Percentiles rank a stretch among this genome's conserved stretches.
Conservation (phyloP, 2,113 vertebrate genomes). For the Rhabdornis inornatus region DNA sequence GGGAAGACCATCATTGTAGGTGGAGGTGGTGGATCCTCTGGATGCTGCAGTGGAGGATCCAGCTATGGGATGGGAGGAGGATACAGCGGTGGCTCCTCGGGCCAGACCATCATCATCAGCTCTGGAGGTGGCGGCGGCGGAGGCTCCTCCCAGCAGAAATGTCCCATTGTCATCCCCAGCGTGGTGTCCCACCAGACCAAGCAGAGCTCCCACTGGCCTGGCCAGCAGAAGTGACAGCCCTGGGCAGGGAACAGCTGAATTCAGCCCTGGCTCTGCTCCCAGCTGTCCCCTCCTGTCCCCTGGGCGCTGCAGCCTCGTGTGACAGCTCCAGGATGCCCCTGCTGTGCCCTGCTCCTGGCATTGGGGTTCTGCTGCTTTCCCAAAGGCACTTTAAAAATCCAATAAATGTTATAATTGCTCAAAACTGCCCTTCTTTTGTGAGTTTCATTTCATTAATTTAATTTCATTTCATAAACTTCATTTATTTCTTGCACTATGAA, state of each 20-base stretch:
- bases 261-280: not conserved
- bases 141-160: not conserved
- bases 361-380: not conserved
- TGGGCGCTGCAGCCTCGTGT: accelerated
- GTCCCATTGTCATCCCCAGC: not conserved
- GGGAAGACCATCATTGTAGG: accelerated
- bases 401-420: not conserved
- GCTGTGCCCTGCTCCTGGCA: not conserved
- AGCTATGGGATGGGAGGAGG: too few relatives aligned
- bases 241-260: accelerated
- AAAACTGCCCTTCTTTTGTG: accelerated
- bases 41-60: not conserved
- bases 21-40: not conserved
- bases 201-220: not conserved
- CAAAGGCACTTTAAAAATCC: not conserved
- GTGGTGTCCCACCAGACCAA: not conserved
- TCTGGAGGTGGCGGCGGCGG: not conserved
- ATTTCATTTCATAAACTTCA: not conserved
- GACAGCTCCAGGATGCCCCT: not conserved
- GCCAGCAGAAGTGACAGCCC: not conserved
- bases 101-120: not conserved
- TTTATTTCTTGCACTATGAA: not conserved
- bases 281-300: not conserved
- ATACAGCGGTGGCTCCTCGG: not conserved
- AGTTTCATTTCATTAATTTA: too few relatives aligned